phyloP scores from a whole-genome alignment of 2,113 vertebrate species.

The Phaetusa simplex region DNA sequence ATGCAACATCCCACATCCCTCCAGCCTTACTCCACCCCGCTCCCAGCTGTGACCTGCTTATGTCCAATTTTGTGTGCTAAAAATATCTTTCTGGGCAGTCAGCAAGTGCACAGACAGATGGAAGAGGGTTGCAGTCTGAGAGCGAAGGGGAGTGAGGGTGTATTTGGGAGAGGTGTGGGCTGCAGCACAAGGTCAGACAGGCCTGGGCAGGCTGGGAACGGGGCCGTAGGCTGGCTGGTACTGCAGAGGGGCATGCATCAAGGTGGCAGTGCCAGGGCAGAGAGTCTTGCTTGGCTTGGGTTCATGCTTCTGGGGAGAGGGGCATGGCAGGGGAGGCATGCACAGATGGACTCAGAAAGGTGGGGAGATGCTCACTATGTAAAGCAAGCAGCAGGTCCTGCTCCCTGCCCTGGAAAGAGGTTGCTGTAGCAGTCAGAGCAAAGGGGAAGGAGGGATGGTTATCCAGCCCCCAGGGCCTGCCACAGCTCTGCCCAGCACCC shows the following conservation, averaged over 20 bases:
- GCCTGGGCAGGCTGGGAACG: neutral
- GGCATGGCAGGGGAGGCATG: no score
- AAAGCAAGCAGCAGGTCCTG: neutral
- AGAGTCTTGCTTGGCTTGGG: neutral
- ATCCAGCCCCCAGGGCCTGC: neutral
- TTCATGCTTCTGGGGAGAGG: neutral
- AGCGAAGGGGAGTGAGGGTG: neutral
- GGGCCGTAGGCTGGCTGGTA: neutral
- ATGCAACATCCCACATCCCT: accelerated
- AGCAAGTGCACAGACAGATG: neutral
- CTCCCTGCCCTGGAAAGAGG: neutral
- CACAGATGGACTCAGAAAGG: neutral
- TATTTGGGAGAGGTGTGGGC: neutral
- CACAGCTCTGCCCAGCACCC: neutral
- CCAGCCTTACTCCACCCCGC: neutral
- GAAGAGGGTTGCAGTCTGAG: neutral
- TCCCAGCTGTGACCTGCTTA: neutral
- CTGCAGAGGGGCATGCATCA: neutral
- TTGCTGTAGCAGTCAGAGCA: neutral
- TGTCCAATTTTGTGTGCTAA: neutral
- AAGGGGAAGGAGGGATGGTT: neutral
- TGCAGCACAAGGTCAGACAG: neutral
- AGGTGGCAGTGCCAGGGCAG: neutral
- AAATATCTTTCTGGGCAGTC: neutral
- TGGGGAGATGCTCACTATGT: neutral